phyloP scores from a whole-genome alignment of 2,797 vertebrate species.

The Cirrhinus mrigala region DNA sequence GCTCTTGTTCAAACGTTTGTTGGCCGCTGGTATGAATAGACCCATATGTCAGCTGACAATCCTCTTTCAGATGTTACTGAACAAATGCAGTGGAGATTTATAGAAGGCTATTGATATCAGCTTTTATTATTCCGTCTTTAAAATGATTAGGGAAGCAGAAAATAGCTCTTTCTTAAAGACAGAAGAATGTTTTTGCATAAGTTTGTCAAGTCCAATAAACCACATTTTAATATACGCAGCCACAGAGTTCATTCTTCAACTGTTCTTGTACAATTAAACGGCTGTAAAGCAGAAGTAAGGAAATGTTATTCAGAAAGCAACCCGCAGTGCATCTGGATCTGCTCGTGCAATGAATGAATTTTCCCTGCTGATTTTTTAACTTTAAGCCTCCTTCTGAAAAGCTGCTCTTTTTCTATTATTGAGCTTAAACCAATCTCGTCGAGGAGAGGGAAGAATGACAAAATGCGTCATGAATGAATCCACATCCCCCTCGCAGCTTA shows the following conservation, averaged over 20 bases:
- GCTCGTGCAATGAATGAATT: constrained; percentile 39
- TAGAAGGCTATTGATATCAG: constrained; percentile 1
- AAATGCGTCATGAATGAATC: constrained; percentile 79
- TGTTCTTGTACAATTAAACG: background rate
- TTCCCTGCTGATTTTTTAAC: constrained; percentile 53
- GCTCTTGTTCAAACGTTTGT: constrained; percentile 33
- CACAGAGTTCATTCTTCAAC: background rate
- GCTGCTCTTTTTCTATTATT: constrained; percentile 69
- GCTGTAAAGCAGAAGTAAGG: background rate
- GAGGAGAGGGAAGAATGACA: constrained; percentile 72
- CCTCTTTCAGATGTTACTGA: constrained; percentile 34
- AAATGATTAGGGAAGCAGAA: background rate
- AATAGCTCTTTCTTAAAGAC: background rate
- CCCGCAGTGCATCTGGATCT: constrained; percentile 1
- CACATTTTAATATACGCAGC: background rate
- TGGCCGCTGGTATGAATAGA: constrained; percentile 28
- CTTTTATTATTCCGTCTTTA: constrained; percentile 9
- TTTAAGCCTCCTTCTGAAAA: constrained; percentile 61
- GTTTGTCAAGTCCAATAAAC: background rate
- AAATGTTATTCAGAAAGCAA: background rate
- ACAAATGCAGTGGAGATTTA: constrained; percentile 31
- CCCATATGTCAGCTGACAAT: constrained; percentile 42
- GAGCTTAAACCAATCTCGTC: constrained; percentile 57
- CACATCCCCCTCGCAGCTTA: constrained; percentile 73
- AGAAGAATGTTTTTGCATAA: background rate